These are phyloP conservation scores for Ursus arctos DNA, from an alignment of 2,113 vertebrate species.

Conservation along the genomic window DNA sequence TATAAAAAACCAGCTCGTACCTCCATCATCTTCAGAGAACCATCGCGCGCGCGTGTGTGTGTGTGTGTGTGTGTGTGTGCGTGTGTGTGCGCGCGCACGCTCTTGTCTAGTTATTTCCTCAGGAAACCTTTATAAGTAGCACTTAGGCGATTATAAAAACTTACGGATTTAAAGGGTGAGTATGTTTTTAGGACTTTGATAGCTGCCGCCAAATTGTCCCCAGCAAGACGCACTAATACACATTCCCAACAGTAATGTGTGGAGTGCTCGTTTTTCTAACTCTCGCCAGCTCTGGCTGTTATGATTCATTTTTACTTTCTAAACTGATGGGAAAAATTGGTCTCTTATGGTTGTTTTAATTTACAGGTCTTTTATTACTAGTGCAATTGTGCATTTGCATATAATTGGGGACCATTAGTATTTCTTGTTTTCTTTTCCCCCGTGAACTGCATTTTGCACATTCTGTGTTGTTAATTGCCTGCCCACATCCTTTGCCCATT, in stretches of 20 bases:
- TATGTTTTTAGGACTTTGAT: not conserved
- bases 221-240: not conserved
- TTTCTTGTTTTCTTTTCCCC: not conserved
- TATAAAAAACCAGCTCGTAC: not conserved
- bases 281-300: not conserved
- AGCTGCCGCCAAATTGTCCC: not conserved
- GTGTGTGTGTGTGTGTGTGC: not conserved
- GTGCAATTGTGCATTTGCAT: not conserved
- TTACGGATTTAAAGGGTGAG: not conserved
- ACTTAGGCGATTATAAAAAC: not conserved
- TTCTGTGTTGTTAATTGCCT: not conserved
- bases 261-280: not conserved
- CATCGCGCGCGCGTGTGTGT: not conserved
- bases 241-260: not conserved
- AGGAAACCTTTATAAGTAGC: not conserved
- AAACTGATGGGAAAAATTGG: constrained; percentile 13
- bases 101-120: constrained; percentile 17
- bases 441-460: not conserved
- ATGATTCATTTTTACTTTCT: constrained; percentile 57
- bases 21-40: not conserved
- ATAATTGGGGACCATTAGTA: not conserved
- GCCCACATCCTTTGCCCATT: not conserved
- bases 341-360: constrained; percentile 44
- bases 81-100: not conserved
- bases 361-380: constrained; percentile 31